Evolutionary conservation across 2,113 vertebrate species (phyloP).

Genomic region (Meleagris gallopavo): DNA sequence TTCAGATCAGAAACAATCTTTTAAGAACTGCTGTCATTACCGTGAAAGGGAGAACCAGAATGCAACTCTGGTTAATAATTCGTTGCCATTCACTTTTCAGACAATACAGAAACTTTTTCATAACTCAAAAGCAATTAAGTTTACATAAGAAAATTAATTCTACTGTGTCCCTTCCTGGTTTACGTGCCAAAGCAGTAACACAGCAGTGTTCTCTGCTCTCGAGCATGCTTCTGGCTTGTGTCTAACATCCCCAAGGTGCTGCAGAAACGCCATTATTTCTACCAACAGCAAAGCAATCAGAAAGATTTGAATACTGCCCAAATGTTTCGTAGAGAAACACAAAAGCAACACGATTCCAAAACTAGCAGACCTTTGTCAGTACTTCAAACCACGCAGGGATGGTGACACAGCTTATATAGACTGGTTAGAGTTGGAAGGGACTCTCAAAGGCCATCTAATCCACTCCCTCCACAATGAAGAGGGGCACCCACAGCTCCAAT

Average conservation of each 20-base stretch:
- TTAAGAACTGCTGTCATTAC: neutral
- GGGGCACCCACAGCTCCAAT: no score
- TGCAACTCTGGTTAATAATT: neutral
- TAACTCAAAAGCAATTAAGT: slow-evolving; percentile 31
- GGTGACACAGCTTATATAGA: neutral
- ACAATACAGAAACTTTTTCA: slow-evolving; percentile 16
- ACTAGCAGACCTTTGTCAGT: neutral
- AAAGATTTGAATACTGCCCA: neutral
- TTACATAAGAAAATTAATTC: slow-evolving; percentile 15
- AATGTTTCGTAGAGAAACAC: neutral
- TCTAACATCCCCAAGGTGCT: neutral
- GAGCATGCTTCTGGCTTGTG: neutral
- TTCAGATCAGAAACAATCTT: slow-evolving; percentile 5
- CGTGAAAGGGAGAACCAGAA: neutral
- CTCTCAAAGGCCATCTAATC: no score
- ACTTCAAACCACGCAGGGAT: neutral
- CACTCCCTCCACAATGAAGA: no score
- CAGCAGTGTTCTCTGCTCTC: neutral
- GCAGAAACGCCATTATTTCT: neutral
- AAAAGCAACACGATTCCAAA: neutral
- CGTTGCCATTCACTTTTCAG: slow-evolving; percentile 5
- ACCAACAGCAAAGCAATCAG: neutral
- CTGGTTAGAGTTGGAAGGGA: no score
- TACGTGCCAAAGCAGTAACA: neutral
- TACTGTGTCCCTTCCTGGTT: neutral